These are phyloP conservation scores for Pomacea maculata DNA, from an alignment of 1,140 invertebrate species.

Conservation along the genomic window DNA sequence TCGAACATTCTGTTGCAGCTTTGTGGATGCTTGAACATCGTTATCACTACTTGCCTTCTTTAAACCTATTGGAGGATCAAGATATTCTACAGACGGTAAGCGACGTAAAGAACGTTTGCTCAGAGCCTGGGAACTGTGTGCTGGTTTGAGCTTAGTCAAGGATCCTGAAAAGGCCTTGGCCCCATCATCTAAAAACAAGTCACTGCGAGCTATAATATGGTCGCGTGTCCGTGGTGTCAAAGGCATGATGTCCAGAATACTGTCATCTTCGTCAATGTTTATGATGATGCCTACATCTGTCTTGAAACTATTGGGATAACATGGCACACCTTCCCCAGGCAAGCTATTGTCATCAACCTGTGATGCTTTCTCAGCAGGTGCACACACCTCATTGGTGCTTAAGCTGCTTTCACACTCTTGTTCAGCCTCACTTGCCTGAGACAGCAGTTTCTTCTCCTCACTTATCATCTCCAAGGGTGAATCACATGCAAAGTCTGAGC, in stretches of 20 bases:
- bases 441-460: conserved; percentile 17
- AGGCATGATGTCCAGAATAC: conserved; percentile 29
- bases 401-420: background rate
- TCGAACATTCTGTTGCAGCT: background rate
- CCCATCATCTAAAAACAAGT: conserved; percentile 16
- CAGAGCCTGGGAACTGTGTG: conserved; percentile 23
- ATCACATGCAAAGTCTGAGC: background rate
- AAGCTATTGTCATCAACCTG: background rate
- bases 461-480: conserved; percentile 16
- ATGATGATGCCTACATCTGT: conserved; percentile 25
- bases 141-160: background rate
- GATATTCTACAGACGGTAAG: conserved; percentile 33
- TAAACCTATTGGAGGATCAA: conserved; percentile 29
- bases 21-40: background rate
- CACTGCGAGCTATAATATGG: conserved; percentile 27
- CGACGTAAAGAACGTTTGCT: conserved; percentile 15
- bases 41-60: conserved; percentile 21
- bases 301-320: background rate
- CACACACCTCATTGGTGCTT: background rate
- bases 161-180: background rate
- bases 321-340: background rate
- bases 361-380: background rate
- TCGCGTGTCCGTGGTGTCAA: conserved; percentile 31
- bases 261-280: conserved; percentile 25
- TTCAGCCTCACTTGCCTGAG: background rate